Conservation (phyloP, 2,113 vertebrate genomes). For the Poeciliopsis occidentalis region DNA sequence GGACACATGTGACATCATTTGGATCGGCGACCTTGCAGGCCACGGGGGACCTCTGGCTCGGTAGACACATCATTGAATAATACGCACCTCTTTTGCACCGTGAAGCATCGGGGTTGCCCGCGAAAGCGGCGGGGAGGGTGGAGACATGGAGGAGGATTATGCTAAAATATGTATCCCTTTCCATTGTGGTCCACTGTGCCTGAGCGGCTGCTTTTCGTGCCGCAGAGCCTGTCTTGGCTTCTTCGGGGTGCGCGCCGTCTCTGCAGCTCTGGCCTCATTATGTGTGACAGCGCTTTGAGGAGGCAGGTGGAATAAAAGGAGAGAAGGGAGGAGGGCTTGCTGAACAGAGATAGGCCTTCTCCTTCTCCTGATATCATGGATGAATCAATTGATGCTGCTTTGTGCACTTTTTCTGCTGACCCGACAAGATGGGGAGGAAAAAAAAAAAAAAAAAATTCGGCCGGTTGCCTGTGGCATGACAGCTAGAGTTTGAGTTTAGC, state of each 20-base stretch:
- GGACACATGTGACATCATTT: conserved; percentile 58
- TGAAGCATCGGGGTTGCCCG: conserved; percentile 38
- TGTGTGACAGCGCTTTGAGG: conserved; percentile 65
- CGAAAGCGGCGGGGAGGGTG: not conserved
- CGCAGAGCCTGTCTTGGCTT: conserved; percentile 45
- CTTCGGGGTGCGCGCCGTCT: conserved; percentile 43
- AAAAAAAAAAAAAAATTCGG: conserved; percentile 15
- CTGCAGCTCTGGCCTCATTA: conserved; percentile 73
- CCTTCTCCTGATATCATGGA: conserved; percentile 73
- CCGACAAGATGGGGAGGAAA: conserved; percentile 32
- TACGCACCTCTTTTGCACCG: conserved; percentile 48
- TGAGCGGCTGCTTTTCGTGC: conserved; percentile 58
- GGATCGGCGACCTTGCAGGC: conserved; percentile 45
- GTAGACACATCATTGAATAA: conserved; percentile 66
- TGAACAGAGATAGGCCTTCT: conserved; percentile 48
- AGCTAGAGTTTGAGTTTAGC: conserved; percentile 62
- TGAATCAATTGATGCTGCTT: conserved; percentile 76
- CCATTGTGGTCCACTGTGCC: conserved; percentile 57
- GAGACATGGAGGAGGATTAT: conserved; percentile 59
- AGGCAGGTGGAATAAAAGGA: conserved; percentile 64
- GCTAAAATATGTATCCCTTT: conserved; percentile 76
- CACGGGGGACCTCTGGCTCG: conserved; percentile 34
- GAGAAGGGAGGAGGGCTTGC: conserved; percentile 26
- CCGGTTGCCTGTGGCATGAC: conserved; percentile 65
- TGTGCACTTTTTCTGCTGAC: conserved; percentile 78